Conservation (phyloP, 2,888 invertebrate genomes). For the Cerastoderma edule region DNA sequence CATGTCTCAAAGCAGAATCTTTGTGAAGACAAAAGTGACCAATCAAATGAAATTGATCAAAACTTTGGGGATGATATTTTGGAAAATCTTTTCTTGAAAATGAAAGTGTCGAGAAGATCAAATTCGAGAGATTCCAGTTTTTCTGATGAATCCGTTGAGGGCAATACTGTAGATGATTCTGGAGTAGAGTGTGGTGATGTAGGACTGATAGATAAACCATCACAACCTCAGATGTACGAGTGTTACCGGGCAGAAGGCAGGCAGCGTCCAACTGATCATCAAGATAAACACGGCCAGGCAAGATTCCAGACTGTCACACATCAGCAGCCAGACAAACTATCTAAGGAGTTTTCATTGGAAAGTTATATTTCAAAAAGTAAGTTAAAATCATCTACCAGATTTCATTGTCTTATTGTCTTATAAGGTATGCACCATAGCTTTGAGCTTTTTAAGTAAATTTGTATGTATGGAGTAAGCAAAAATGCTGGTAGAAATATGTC, state of each 20-base stretch:
- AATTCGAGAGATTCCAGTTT: conserved; percentile 38
- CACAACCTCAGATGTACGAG: background rate
- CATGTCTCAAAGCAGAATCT: conserved; percentile 15
- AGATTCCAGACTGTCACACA: background rate
- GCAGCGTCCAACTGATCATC: background rate
- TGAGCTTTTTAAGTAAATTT: too few species aligned
- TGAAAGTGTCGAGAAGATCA: conserved; percentile 20
- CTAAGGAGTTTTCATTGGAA: conserved; percentile 1
- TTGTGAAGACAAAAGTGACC: background rate
- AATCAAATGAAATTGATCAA: background rate
- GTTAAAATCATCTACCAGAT: too few species aligned
- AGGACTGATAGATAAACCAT: background rate
- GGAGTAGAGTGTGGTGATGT: conserved; percentile 43
- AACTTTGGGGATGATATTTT: background rate
- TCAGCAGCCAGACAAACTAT: background rate
- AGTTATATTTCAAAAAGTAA: conserved; percentile 14
- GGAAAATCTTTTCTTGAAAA: conserved; percentile 17
- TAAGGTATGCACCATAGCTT: too few species aligned
- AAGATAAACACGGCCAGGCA: background rate
- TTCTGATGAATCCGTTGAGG: conserved; percentile 37
- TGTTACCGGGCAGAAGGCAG: conserved; percentile 11
- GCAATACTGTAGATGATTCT: conserved; percentile 47
- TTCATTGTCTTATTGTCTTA: too few species aligned
- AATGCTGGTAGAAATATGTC: too few species aligned
- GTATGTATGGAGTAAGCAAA: too few species aligned